Conservation (phyloP, 2,113 vertebrate genomes). For the Vimba vimba region DNA sequence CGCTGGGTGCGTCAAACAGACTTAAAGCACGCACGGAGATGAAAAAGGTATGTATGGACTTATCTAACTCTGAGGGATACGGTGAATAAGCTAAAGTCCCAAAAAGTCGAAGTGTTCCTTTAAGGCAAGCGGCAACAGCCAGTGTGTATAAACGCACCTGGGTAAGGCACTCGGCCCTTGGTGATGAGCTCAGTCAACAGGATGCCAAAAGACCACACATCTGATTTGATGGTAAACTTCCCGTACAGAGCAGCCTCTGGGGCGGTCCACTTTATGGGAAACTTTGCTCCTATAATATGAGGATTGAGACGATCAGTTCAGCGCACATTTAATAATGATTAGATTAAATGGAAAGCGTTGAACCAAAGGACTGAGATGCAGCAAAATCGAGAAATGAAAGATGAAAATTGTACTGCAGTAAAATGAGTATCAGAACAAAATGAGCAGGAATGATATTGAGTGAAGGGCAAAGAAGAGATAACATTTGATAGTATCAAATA, state of each 20-base stretch:
- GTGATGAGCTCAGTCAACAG: slow-evolving; percentile 94
- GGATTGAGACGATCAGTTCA: slow-evolving; percentile 41
- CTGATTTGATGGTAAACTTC: slow-evolving; percentile 96
- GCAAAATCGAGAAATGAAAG: slow-evolving; percentile 18
- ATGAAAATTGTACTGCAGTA: not conserved
- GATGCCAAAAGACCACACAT: slow-evolving; percentile 98
- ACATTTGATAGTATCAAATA: slow-evolving; percentile 13
- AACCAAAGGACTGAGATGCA: not conserved
- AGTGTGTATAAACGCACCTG: slow-evolving; percentile 78
- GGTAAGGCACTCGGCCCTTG: slow-evolving; percentile 97
- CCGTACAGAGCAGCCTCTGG: slow-evolving; percentile 94
- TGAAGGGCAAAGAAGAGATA: slow-evolving; percentile 38
- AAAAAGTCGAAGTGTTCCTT: too few relatives aligned
- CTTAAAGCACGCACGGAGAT: too few relatives aligned
- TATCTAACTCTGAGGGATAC: too few relatives aligned
- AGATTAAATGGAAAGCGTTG: not conserved
- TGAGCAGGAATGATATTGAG: slow-evolving; percentile 35
- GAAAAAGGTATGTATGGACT: too few relatives aligned
- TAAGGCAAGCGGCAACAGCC: too few relatives aligned
- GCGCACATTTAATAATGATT: slow-evolving; percentile 57
- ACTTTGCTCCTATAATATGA: slow-evolving; percentile 87
- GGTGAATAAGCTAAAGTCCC: too few relatives aligned
- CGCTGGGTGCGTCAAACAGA: too few relatives aligned
- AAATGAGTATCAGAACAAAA: slow-evolving; percentile 19
- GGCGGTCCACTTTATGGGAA: slow-evolving; percentile 98